These are phyloP conservation scores for Actinernus sp. DNA, from an alignment of 92 coral and sea anemone genomes.

Conservation along the genomic window DNA sequence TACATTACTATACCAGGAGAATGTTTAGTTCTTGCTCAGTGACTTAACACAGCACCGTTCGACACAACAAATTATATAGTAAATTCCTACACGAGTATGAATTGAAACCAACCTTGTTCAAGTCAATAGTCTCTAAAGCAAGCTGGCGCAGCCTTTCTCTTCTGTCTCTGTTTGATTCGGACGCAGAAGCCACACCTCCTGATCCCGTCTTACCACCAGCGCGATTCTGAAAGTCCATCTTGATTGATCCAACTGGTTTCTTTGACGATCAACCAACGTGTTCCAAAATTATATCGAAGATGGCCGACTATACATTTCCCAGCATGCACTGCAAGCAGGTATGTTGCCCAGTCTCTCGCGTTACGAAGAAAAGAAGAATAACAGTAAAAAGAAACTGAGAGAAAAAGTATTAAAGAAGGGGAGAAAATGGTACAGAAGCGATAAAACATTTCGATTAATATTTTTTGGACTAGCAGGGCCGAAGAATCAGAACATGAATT, in stretches of 20 bases:
- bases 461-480: too few species aligned
- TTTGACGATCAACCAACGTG: constrained; percentile 16
- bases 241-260: background rate
- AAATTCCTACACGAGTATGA: background rate
- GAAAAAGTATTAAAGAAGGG: too few species aligned
- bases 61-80: background rate
- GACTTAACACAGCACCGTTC: background rate
- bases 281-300: constrained; percentile 1
- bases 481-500: too few species aligned
- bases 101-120: constrained; percentile 91
- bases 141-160: constrained; percentile 95
- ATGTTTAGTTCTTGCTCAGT: background rate
- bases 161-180: constrained; percentile 96
- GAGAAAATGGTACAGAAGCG: too few species aligned
- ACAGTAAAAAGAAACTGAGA: too few species aligned
- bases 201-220: constrained; percentile 99
- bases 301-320: constrained; percentile 36
- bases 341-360: too few species aligned
- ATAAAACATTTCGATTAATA: too few species aligned
- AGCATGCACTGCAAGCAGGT: constrained; percentile 21
- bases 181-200: constrained; percentile 97
- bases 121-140: constrained; percentile 96
- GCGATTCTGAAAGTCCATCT: constrained; percentile 96
- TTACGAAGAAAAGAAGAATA: too few species aligned
- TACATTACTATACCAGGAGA: too few species aligned